Evolutionary conservation across 2,113 vertebrate species (phyloP).

Genomic region (Pitta sordida): DNA sequence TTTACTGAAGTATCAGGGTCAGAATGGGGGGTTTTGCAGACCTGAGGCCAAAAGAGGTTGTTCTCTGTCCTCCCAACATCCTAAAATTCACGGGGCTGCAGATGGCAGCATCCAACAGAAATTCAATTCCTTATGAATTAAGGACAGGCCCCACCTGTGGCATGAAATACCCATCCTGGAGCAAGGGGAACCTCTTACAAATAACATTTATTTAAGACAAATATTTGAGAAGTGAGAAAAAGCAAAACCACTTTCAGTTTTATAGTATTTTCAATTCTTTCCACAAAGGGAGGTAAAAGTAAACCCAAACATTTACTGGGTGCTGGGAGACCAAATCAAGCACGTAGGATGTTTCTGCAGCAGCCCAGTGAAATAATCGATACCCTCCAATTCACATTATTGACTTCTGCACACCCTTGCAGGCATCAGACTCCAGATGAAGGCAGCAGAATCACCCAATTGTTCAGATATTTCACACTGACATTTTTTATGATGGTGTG

Average conservation of each 20-base stretch:
- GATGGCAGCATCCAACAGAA: background rate
- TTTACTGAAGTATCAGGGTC: background rate
- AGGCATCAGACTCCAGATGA: slow-evolving; percentile 26
- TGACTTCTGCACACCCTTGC: slow-evolving; percentile 39
- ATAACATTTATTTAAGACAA: background rate
- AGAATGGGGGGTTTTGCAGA: background rate
- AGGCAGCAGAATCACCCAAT: background rate
- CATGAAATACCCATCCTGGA: background rate
- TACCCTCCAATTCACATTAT: slow-evolving; percentile 55
- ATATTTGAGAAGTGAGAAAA: background rate
- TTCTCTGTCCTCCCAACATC: background rate
- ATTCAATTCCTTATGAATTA: background rate
- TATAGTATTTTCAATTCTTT: slow-evolving; percentile 7
- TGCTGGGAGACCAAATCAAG: slow-evolving; percentile 35
- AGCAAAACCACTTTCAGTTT: background rate
- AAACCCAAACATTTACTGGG: background rate
- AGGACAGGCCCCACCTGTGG: background rate
- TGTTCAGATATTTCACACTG: slow-evolving; percentile 12
- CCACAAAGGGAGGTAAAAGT: slow-evolving; percentile 6
- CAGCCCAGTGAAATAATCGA: slow-evolving; percentile 44
- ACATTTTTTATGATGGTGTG: background rate
- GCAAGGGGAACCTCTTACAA: background rate
- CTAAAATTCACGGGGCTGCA: background rate
- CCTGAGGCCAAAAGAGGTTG: accelerated
- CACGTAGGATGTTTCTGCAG: background rate